Percentiles rank a stretch among this genome's conserved stretches.
Evolutionary conservation across 2,113 vertebrate genomes (phyloP).

Genomic region (Toxostoma redivivum): DNA sequence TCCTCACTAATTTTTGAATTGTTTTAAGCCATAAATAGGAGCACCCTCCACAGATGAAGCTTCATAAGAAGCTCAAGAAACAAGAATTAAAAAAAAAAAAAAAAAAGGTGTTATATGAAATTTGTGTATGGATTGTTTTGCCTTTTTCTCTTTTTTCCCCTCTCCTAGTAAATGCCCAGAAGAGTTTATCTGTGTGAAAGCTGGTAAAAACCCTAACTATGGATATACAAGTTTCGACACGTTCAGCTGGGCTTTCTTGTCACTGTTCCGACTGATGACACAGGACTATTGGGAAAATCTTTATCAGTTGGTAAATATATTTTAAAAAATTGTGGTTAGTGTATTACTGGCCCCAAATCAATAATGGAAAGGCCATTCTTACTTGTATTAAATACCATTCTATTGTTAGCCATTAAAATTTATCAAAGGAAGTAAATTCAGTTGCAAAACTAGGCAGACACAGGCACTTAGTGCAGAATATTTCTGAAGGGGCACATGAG

Average conservation of each 20-base stretch:
- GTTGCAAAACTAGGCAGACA: not conserved
- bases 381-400: not conserved
- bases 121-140: not conserved
- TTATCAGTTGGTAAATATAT: slow-evolving; percentile 85
- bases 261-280: slow-evolving; percentile 95
- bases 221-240: slow-evolving; percentile 94
- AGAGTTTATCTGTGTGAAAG: slow-evolving; percentile 71
- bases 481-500: not conserved
- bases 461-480: not conserved
- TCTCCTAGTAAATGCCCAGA: slow-evolving; percentile 86
- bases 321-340: not conserved
- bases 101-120: not conserved
- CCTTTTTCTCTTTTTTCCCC: not conserved
- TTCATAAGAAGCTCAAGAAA: not conserved
- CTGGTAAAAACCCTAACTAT: slow-evolving; percentile 87
- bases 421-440: not conserved
- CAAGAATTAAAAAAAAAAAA: not conserved
- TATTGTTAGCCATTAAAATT: not conserved
- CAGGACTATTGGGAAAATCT: slow-evolving; percentile 97
- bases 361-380: not conserved
- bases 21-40: not conserved
- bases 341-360: not conserved
- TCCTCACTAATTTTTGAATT: not conserved
- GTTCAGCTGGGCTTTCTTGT: slow-evolving; percentile 95
- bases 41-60: not conserved